Base-by-base conservation (phyloP, 2,888 invertebrate genomes). In the Temnothorax unifasciatus region DNA sequence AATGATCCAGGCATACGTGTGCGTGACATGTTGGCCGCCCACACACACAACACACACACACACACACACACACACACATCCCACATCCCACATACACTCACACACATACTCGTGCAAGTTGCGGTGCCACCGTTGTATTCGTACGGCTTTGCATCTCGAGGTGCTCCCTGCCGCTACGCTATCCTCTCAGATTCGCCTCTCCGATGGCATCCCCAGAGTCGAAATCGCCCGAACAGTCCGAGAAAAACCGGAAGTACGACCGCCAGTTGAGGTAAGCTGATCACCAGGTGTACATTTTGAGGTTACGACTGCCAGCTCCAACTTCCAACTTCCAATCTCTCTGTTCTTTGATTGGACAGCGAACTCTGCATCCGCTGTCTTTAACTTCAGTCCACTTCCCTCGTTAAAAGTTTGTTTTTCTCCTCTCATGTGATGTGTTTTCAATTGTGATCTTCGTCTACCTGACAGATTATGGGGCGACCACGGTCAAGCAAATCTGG, bases 391-490 rank as follows among this genome's bases (percentile, higher is more conserved):
- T 75, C 29, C 52, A 50, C 1, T 15, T 63, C 15, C 15, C n/a
- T 1, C 5, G 3, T 77, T 11, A 4, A 21, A 38, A 29, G 2
- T 15, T 44, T 25, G 21, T 18, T 29, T n/a, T 47, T 34, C 25
- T 74, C 18, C 9, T 61, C n/a, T 38, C 3, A 57, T 4, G 21
- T 54, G 9, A 25, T 34, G 34, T 21, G 34, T 21, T 71, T 64
- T 54, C n/a, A 25, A 76, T 44, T 9, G 13, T 41, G 8, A 41
- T 44, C 15, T 29, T 73, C 29, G 0, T 34, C 29, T 29, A 0
- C 11, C 54, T 79, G 84, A 57, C 76, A 98, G 98, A 93, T 96
- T 99, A 92, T 99, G 99, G 99, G 99, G 99, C 87, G 99, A 99
- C 94, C 99, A 99, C 95, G 99, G 99, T 0, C 99, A 99, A 75